Evolutionary conservation across 2,888 invertebrate genomes (phyloP).

Genomic region (Tipula helvola): DNA sequence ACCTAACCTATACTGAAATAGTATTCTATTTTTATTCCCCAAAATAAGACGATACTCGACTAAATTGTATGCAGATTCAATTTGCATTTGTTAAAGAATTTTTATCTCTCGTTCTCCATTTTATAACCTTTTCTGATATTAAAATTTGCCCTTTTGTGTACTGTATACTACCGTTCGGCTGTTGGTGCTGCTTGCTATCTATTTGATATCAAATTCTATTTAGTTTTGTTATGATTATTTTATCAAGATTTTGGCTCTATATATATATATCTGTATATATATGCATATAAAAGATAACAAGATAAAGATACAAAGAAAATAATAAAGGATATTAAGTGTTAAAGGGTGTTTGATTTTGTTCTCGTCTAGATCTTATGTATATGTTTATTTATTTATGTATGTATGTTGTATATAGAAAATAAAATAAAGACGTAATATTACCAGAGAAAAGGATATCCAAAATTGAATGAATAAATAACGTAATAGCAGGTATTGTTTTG

Average conservation of each 20-base stretch:
- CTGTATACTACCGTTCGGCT: neutral
- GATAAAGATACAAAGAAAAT: neutral
- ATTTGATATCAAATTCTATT: neutral
- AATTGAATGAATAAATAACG: neutral
- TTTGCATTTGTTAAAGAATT: neutral
- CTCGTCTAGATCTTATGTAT: neutral
- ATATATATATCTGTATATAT: neutral
- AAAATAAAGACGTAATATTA: neutral
- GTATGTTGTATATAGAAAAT: neutral
- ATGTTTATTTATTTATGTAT: neutral
- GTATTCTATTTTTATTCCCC: neutral
- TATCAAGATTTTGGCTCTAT: neutral
- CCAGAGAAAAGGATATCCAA: neutral
- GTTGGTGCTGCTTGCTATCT: neutral
- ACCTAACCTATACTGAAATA: neutral
- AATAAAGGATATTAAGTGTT: conserved; percentile 4
- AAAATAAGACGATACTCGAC: neutral
- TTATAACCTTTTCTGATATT: neutral
- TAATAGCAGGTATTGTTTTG: neutral
- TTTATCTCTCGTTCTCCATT: neutral
- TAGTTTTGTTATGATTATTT: neutral
- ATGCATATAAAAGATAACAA: neutral
- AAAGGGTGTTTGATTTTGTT: neutral
- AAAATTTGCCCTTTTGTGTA: neutral
- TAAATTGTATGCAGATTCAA: neutral